Base-by-base conservation (phyloP, 1,140 invertebrate species). In the Drosophila guanche region DNA sequence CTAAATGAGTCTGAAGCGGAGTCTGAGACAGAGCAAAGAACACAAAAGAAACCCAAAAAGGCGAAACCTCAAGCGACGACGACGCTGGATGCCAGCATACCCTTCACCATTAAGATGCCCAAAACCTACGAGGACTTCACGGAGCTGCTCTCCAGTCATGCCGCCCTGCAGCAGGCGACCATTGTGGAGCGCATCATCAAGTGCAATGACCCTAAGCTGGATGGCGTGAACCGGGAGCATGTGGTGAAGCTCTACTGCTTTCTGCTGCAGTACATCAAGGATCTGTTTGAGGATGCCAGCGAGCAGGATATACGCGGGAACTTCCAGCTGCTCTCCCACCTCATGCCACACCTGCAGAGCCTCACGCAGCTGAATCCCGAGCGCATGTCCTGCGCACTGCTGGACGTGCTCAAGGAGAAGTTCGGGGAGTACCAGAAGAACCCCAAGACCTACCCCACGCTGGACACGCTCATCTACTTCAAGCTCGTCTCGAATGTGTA, bases 111-210 rank as follows among this genome's bases (percentile, higher is more conserved):
- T 79, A 86, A 92, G 90, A 94, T 94, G 68, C 95, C 96, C 20
- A 92, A 93, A 33, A 93, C 76, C 37, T 95, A 95, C 84, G 94
- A 96, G 63, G 93, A 93, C 71, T 93, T 97, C 41, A 90, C 94
- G 85, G 91, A 94, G 75, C 77, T 96, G 45, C 89, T 98, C 37
- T 83, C 93, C 47, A 92, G 93, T 22, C 93, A 95, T 61, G 92
- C 92, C 37, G 91, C 93, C 5, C 93, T 96, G 69, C 95, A 96
- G 74, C 95, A 96, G 71, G 91, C 93, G 2, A 92, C 94, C 5
- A 95, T 97, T 7, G 77, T 98, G 51, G 95, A 97, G 73, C 94
- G 97, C 78, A 94, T 98, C 72, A 95, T 98, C 45, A 97, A 97
- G 92, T 96, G 95, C 74, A 96, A 97, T 92, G 95, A 98, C 91